These are phyloP conservation scores for Tonatia bakeri DNA, from an alignment of 2,113 vertebrate genomes.

Conservation along the genomic window DNA sequence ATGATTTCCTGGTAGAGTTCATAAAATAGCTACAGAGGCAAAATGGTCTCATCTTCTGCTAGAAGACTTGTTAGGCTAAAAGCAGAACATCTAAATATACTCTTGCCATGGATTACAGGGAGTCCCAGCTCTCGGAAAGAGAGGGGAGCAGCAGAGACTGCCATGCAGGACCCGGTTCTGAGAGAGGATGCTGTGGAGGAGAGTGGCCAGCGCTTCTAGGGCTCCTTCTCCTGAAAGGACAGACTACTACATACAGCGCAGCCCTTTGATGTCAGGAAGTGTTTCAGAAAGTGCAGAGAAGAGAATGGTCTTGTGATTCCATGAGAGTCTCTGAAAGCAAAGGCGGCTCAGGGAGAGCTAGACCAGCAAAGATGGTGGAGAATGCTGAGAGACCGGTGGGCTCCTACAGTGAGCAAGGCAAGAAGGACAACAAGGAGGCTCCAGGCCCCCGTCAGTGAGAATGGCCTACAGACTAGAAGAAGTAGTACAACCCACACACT, in stretches of 20 bases:
- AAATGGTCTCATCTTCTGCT: background rate
- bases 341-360: background rate
- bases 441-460: rapidly evolving
- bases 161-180: background rate
- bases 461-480: background rate
- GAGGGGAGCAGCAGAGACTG: background rate
- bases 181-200: background rate
- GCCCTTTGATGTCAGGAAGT: rapidly evolving
- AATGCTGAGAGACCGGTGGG: background rate
- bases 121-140: background rate
- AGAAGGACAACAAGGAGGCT: background rate
- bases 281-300: background rate
- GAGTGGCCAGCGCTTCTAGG: background rate
- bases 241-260: rapidly evolving
- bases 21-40: background rate
- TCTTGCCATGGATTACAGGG: background rate
- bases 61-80: background rate
- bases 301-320: background rate
- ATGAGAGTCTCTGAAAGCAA: background rate
- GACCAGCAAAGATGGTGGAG: background rate
- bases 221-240: background rate
- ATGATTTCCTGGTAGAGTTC: background rate
- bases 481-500: rapidly evolving
- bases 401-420: background rate
- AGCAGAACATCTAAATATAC: background rate